Conservation (phyloP, 2,113 vertebrate genomes). For the Thamnophis sirtalis region DNA sequence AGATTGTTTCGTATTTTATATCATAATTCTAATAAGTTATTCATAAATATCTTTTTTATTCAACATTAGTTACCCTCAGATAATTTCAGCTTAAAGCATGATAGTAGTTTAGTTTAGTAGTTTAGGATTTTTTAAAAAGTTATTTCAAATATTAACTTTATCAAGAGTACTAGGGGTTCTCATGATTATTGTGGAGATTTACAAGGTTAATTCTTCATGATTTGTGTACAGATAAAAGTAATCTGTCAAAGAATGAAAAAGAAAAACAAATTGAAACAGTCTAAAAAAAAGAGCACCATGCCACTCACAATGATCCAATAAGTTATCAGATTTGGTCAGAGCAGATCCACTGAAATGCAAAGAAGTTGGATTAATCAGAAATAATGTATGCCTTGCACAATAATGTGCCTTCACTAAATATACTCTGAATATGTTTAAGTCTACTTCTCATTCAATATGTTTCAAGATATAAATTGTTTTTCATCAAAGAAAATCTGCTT, state of each 20-base stretch:
- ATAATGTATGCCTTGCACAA: neutral
- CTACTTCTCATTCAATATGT: neutral
- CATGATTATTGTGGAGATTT: neutral
- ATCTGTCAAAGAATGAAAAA: neutral
- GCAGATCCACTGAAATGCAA: neutral
- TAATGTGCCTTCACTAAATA: neutral
- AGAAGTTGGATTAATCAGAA: neutral
- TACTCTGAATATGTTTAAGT: neutral
- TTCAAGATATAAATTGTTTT: neutral
- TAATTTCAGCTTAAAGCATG: neutral
- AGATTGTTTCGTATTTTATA: neutral
- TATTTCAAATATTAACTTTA: neutral
- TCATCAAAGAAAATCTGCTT: neutral
- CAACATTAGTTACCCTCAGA: neutral
- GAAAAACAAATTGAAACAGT: neutral
- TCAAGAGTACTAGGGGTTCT: neutral
- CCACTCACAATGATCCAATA: neutral
- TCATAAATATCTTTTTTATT: neutral
- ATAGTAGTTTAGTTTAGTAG: neutral
- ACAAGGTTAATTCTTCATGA: neutral
- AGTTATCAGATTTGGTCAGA: neutral
- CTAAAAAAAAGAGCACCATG: neutral
- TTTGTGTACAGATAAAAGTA: neutral
- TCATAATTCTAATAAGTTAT: neutral
- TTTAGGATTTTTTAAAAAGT: neutral